These are phyloP conservation scores for Ptiloglossa arizonensis DNA, from an alignment of 1,140 invertebrate species.

Conservation along the genomic window DNA sequence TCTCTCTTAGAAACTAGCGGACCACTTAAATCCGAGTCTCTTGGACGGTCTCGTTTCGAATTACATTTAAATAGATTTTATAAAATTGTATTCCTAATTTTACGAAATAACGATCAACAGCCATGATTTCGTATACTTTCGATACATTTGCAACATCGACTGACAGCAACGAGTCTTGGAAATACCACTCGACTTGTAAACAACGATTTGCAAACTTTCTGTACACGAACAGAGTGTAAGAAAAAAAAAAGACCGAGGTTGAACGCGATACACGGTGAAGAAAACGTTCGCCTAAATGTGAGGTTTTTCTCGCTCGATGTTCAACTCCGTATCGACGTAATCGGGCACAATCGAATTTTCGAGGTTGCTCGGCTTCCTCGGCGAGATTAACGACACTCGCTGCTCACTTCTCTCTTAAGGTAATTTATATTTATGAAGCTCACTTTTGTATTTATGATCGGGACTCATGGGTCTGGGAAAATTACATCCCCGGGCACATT, in stretches of 20 bases:
- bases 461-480: slow-evolving; percentile 4
- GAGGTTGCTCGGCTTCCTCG: neutral
- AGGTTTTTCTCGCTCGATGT: neutral
- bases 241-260: neutral
- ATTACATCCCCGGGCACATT: slow-evolving; percentile 11
- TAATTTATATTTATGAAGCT: slow-evolving; percentile 41
- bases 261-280: neutral
- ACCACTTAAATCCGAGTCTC: too few species aligned
- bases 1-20: too few species aligned
- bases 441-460: slow-evolving; percentile 26
- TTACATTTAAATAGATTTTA: too few species aligned
- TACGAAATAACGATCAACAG: too few species aligned
- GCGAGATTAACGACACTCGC: neutral
- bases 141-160: too few species aligned
- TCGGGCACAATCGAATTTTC: slow-evolving; percentile 16
- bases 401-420: neutral
- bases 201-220: neutral
- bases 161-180: too few species aligned
- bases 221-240: too few species aligned
- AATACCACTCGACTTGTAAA: neutral
- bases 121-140: too few species aligned
- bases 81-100: too few species aligned
- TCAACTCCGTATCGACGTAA: neutral
- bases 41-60: too few species aligned
- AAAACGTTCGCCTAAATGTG: neutral